phyloP scores from a whole-genome alignment of 2,797 vertebrate species.

The Morus bassanus region DNA sequence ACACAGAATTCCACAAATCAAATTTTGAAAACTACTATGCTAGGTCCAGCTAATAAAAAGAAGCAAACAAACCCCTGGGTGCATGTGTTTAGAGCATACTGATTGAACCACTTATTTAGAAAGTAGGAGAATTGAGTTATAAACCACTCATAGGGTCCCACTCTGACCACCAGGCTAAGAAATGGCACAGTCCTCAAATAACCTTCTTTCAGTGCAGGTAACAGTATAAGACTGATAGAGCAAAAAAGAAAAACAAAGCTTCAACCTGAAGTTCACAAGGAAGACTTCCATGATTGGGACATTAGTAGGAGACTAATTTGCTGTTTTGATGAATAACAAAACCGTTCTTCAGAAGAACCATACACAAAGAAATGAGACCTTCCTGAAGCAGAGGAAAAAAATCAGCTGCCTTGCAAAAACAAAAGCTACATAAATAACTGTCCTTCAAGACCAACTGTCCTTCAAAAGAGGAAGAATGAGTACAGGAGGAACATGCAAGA shows the following conservation, averaged over 20 bases:
- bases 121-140: not conserved
- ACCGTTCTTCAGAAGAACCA: not conserved
- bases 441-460: not conserved
- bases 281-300: not conserved
- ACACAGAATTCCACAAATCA: not conserved
- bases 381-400: not conserved
- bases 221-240: not conserved
- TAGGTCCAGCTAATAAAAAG: not conserved
- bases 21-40: not conserved
- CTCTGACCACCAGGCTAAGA: not conserved
- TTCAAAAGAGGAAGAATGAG: not conserved
- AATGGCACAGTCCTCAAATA: not conserved
- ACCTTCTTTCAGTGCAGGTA: not conserved
- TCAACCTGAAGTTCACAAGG: not conserved
- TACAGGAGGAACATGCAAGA: not conserved
- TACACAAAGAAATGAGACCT: not conserved
- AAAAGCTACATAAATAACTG: not conserved
- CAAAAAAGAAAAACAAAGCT: not conserved
- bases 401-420: not conserved
- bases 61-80: not conserved
- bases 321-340: not conserved
- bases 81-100: not conserved
- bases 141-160: not conserved
- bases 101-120: not conserved
- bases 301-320: not conserved